Base-by-base conservation (phyloP, 2,888 invertebrate genomes). In the Xylota segnis region DNA sequence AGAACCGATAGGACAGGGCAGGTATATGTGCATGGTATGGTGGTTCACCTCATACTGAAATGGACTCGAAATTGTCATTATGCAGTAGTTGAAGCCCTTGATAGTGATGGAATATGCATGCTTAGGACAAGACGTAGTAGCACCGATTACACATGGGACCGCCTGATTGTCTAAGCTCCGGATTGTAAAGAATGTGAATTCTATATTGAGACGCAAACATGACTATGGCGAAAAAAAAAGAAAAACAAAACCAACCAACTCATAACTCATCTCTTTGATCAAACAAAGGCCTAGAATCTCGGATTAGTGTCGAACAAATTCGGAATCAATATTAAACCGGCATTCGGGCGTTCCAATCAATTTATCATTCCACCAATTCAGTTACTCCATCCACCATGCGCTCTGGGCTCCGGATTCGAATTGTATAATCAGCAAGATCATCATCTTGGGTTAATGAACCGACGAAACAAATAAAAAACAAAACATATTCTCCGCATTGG, bases 381-480 rank as follows among this genome's bases (percentile, higher is more conserved):
- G 65, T 66, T 59, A 50, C 23, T 10, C 14, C 47, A 65, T 23
- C 18, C 43, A 3, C 14, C 47, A 65, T 23, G 29, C 43, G 23
- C 18, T n/a, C 37, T 10, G 1, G 5, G 14, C 18, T 34, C 56
- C 70, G 54, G 43, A 72, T 66, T 58, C 63, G 47, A 40, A 66
- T 75, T 78, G 63, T 52, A 65, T 43, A 76, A 70, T 63, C 61
- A 54, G 66, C 75, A 68, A 66, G 66, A 74, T 63, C 54, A 59
- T 52, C 61, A 65, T 27, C 23, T 9, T 66, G 71, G 84, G 84
- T 86, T 65, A 86, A 76, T 72, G 84, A 84, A 86, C 84, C 61
- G 63, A 32, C 32, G 18, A 71, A 77, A 32, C 29, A 50, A 50
- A 72, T 18, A 65, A 37, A 43, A 40, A 66, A 40, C 54, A 52